phyloP scores from a whole-genome alignment of 2,113 vertebrate species.

The Sorex fumeus region DNA sequence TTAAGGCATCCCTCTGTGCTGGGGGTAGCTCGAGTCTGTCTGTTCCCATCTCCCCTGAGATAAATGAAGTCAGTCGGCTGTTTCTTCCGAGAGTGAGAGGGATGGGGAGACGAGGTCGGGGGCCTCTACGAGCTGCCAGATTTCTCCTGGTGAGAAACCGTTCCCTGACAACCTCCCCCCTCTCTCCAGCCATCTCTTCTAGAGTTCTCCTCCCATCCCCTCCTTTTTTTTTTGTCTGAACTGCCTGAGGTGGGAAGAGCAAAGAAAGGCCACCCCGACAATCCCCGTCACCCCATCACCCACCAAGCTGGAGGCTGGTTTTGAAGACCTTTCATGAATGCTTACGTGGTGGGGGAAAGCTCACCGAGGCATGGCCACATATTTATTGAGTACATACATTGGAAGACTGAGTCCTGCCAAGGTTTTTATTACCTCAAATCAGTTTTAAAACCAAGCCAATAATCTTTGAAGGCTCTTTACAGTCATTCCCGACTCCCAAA shows the following conservation, averaged over 20 bases:
- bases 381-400: constrained; percentile 83
- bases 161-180: constrained; percentile 32
- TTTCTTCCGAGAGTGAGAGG: constrained; percentile 35
- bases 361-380: constrained; percentile 72
- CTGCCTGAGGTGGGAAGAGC: neutral
- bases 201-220: neutral
- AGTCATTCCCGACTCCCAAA: constrained; percentile 78
- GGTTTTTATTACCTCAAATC: constrained; percentile 89
- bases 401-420: constrained; percentile 78
- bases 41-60: neutral
- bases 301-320: constrained; percentile 66
- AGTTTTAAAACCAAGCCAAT: constrained; percentile 77
- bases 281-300: neutral
- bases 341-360: neutral
- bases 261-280: neutral
- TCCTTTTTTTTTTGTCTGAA: neutral
- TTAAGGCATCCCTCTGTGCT: constrained; percentile 29
- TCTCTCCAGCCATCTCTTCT: neutral
- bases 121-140: constrained; percentile 79
- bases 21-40: neutral
- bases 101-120: neutral
- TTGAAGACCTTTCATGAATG: constrained; percentile 70
- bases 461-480: constrained; percentile 77
- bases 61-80: neutral
- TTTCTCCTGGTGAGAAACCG: constrained; percentile 60